A percentile compares a stretch with the other conserved stretches of the same genome.
Evolutionary conservation across 2,888 invertebrate genomes (phyloP).

Genomic region (Bugula neritina): DNA sequence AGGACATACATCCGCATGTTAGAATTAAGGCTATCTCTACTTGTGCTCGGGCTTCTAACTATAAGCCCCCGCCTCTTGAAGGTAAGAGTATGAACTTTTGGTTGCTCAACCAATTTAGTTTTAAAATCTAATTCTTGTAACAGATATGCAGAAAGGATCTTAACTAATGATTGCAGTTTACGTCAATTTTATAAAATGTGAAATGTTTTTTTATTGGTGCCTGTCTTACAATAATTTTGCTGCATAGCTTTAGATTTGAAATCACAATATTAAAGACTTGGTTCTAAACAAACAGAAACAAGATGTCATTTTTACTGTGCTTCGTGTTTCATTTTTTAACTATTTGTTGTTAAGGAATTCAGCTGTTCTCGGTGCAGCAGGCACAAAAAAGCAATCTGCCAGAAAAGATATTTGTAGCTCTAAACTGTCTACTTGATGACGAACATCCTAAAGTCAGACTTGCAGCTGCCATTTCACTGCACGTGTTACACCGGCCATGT

Average conservation of each 20-base stretch:
- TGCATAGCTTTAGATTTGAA: too few relatives aligned
- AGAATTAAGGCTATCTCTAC: slow-evolving; percentile 49
- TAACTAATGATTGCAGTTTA: too few relatives aligned
- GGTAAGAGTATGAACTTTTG: slow-evolving; percentile 1
- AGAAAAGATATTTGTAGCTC: slow-evolving; percentile 45
- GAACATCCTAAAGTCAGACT: slow-evolving; percentile 39
- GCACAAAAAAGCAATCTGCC: slow-evolving; percentile 35
- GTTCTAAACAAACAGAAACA: too few relatives aligned
- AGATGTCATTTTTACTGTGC: too few relatives aligned
- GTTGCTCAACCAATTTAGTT: background rate
- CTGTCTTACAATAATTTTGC: too few relatives aligned
- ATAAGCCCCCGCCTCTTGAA: slow-evolving; percentile 35
- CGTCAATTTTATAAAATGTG: too few relatives aligned
- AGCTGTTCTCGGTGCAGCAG: slow-evolving; percentile 27
- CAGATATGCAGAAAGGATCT: background rate
- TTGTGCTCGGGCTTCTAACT: slow-evolving; percentile 47
- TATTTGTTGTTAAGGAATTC: slow-evolving; percentile 35
- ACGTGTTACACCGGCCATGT: slow-evolving; percentile 43
- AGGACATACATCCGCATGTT: slow-evolving; percentile 50
- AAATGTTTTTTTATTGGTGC: too few relatives aligned
- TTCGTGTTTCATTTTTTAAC: too few relatives aligned
- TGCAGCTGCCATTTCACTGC: slow-evolving; percentile 48
- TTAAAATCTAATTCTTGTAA: background rate
- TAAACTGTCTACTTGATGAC: slow-evolving; percentile 48
- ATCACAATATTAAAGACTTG: too few relatives aligned